Evolutionary conservation across 2,797 vertebrate species (phyloP).

Genomic region (Syngnathus rostellatus): DNA sequence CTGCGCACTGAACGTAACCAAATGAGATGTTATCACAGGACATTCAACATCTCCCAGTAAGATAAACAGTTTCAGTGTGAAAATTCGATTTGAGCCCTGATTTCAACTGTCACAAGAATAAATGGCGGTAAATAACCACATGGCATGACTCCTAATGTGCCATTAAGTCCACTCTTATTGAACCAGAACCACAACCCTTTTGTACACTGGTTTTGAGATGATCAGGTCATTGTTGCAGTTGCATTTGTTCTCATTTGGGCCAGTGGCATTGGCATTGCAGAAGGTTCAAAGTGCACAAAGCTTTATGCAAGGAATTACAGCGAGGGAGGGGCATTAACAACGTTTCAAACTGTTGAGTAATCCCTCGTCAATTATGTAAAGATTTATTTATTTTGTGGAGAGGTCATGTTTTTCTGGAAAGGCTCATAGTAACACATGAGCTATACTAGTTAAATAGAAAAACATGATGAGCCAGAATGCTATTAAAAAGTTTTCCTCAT

Average conservation of each 20-base stretch:
- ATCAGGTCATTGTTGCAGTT: neutral
- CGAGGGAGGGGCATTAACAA: neutral
- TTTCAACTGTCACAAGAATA: neutral
- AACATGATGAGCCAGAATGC: too few species aligned
- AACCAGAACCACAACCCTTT: neutral
- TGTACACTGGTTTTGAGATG: neutral
- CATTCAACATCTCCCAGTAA: conserved; percentile 5
- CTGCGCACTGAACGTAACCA: neutral
- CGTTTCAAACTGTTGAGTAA: neutral
- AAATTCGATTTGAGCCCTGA: neutral
- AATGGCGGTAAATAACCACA: neutral
- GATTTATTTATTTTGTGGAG: too few species aligned
- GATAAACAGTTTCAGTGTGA: conserved; percentile 8
- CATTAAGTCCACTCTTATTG: neutral
- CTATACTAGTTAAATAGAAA: neutral
- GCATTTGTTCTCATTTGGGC: neutral
- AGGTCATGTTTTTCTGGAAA: too few species aligned
- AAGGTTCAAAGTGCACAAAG: conserved; percentile 17
- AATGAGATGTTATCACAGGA: conserved; percentile 6
- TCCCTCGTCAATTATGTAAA: too few species aligned
- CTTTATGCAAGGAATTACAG: too few species aligned
- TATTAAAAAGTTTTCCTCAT: too few species aligned
- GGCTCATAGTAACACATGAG: neutral
- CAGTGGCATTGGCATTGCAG: conserved; percentile 4
- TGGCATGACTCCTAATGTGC: neutral